Evolutionary conservation across 2,113 vertebrate genomes (phyloP).

Genomic region (Thymallus thymallus): DNA sequence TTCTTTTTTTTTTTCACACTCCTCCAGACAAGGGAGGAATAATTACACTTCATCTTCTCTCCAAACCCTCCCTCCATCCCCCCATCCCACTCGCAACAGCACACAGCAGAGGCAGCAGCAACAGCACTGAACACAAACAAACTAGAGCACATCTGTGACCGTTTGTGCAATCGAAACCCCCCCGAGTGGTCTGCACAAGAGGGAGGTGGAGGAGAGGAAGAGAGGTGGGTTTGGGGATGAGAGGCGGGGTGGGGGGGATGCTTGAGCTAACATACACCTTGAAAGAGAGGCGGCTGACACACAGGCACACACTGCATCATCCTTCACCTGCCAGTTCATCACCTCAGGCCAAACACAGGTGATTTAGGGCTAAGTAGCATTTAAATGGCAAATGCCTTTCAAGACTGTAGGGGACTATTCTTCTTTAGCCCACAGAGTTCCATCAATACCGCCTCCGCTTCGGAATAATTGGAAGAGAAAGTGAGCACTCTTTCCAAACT

Average conservation of each 20-base stretch:
- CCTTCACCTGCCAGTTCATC: not conserved
- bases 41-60: constrained; percentile 44
- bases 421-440: not conserved
- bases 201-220: too few species aligned
- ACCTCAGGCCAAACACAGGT: constrained; percentile 18
- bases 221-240: too few species aligned
- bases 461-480: constrained; percentile 30
- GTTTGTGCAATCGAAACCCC: constrained; percentile 4
- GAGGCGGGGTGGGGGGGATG: not conserved
- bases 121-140: constrained; percentile 3
- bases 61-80: constrained; percentile 1
- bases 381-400: constrained; percentile 28
- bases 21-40: constrained; percentile 33
- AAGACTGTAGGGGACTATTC: not conserved
- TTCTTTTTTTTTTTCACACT: constrained; percentile 15
- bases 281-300: not conserved
- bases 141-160: constrained; percentile 20
- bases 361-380: constrained; percentile 15
- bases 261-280: constrained; percentile 26
- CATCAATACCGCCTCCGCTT: constrained; percentile 5
- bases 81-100: not conserved
- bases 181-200: not conserved
- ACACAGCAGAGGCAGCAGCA: too few species aligned
- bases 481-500: constrained; percentile 12
- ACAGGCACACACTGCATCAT: not conserved